phyloP scores from a whole-genome alignment of 2,797 vertebrate species.

The Chiloscyllium punctatum region DNA sequence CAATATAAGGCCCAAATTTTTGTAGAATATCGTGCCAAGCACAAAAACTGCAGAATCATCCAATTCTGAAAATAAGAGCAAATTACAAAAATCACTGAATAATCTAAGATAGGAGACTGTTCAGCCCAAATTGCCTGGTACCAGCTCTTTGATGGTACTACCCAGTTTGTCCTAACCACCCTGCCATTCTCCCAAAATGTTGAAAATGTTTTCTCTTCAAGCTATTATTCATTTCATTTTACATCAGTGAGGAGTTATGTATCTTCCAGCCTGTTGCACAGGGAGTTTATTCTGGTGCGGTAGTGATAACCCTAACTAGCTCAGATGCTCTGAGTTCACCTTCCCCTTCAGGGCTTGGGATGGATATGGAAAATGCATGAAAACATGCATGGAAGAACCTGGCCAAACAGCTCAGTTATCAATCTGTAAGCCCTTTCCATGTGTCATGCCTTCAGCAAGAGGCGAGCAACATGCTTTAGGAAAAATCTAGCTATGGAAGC shows the following conservation, averaged over 20 bases:
- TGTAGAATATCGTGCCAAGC: constrained; percentile 93
- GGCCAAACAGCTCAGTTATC: too few species aligned
- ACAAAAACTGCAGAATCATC: constrained; percentile 95
- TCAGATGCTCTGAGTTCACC: too few species aligned
- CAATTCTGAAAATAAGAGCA: constrained; percentile 63
- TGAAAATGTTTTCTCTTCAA: neutral
- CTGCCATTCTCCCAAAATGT: neutral
- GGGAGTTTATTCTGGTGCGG: too few species aligned
- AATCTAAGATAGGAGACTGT: neutral
- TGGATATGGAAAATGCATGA: too few species aligned
- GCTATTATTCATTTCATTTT: neutral
- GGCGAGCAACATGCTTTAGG: too few species aligned
- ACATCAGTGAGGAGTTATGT: neutral
- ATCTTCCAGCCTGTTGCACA: neutral
- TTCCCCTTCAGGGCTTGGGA: too few species aligned
- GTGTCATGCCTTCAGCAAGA: too few species aligned
- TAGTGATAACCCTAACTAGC: too few species aligned
- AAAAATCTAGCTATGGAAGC: too few species aligned
- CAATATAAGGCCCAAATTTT: constrained; percentile 95
- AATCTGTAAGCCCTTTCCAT: too few species aligned
- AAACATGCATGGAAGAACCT: too few species aligned
- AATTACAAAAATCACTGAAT: neutral
- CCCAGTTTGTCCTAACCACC: neutral
- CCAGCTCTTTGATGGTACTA: neutral
- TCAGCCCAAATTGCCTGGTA: neutral